Conservation (phyloP, 1,140 invertebrate species). For the Ectropis grisescens region DNA sequence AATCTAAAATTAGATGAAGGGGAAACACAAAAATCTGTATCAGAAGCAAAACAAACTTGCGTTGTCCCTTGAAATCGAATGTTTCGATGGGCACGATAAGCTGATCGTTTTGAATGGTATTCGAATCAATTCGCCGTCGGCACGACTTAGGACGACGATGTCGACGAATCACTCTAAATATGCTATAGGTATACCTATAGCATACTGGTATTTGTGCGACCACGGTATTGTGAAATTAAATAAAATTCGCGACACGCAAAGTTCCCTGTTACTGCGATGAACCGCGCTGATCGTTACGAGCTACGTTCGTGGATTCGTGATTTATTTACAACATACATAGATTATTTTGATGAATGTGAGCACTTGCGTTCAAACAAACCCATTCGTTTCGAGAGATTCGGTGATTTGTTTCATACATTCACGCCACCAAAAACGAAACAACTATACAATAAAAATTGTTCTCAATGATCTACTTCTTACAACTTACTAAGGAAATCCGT, state of each 20-base stretch:
- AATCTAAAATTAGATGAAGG: too few relatives aligned
- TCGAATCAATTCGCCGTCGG: constrained; percentile 14
- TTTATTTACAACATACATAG: background rate
- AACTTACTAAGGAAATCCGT: too few relatives aligned
- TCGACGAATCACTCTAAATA: constrained; percentile 5
- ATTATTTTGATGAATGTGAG: background rate
- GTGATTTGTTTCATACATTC: background rate
- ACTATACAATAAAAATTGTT: too few relatives aligned
- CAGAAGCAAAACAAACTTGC: too few relatives aligned
- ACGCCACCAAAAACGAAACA: too few relatives aligned
- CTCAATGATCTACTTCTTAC: too few relatives aligned
- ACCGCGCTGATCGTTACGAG: too few relatives aligned
- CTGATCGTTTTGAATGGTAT: constrained; percentile 13
- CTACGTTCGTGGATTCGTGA: too few relatives aligned
- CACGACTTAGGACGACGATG: constrained; percentile 6
- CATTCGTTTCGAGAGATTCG: background rate
- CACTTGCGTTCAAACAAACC: background rate
- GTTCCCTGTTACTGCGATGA: background rate
- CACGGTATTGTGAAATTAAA: constrained; percentile 16
- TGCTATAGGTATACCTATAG: constrained; percentile 6
- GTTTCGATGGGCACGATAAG: constrained; percentile 12
- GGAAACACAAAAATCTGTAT: too few relatives aligned
- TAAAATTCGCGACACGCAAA: constrained; percentile 23
- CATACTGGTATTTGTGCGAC: too few relatives aligned
- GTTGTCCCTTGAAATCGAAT: too few relatives aligned